Conservation (phyloP, 2,888 invertebrate species). For the Bursaphelenchus okinawaensis region DNA sequence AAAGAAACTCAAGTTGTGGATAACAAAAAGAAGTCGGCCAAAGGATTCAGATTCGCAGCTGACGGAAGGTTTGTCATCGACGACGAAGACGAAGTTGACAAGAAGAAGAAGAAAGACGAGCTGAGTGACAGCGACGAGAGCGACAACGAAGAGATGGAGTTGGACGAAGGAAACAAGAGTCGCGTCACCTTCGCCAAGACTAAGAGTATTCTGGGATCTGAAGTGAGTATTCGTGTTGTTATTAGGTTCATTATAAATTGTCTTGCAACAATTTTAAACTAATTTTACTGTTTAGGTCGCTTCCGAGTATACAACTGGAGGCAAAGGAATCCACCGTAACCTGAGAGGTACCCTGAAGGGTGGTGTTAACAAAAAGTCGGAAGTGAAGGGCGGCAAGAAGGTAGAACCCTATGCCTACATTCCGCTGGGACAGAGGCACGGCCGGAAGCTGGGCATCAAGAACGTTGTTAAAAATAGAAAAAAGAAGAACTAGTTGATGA, state of each 20-base stretch:
- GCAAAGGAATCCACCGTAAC: slow-evolving; percentile 15
- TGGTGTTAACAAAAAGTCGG: background rate
- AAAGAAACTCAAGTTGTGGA: slow-evolving; percentile 13
- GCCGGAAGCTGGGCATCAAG: slow-evolving; percentile 25
- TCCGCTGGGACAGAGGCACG: slow-evolving; percentile 35
- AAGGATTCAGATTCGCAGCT: slow-evolving; percentile 40
- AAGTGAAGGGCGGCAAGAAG: slow-evolving; percentile 24
- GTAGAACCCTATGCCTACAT: slow-evolving; percentile 47
- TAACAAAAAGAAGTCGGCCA: slow-evolving; percentile 16
- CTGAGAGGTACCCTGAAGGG: slow-evolving; percentile 1
- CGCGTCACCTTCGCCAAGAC: background rate
- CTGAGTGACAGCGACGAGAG: background rate
- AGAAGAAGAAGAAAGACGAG: slow-evolving; percentile 5
- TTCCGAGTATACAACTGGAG: slow-evolving; percentile 12
- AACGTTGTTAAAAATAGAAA: background rate
- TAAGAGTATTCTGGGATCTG: background rate
- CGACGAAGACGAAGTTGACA: slow-evolving; percentile 10
- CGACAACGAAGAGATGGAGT: background rate
- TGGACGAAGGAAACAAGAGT: background rate
- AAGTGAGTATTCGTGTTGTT: too few species aligned
- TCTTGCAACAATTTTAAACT: background rate
- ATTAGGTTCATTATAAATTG: too few species aligned
- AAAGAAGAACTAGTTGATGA: background rate
- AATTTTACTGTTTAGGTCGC: background rate
- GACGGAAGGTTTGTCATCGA: slow-evolving; percentile 43